Evolutionary conservation across 2,797 vertebrate genomes (phyloP), one percentile per base, ranked within the genome.

Genomic region (Liasis olivaceus): DNA sequence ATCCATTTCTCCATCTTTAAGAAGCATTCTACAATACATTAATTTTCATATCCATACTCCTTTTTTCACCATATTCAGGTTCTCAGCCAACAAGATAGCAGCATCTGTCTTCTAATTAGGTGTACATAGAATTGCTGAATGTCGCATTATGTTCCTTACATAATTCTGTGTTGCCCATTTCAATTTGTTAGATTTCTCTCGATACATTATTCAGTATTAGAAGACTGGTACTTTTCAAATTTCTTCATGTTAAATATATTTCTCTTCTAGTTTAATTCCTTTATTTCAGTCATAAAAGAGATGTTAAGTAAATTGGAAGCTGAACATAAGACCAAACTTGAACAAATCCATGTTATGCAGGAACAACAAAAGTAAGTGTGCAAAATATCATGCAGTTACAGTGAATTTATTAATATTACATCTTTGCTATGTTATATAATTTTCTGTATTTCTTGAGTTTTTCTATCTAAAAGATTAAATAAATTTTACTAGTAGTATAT

Each of bases 261-360:
- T 97, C 94, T 95, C 96, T 96, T 92, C 94, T 96, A 99, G 99
- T 99, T 99, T 97, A 99, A 99, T 97, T 99, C 99, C 77, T 99
- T 99, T 98, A 99, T 99, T 98, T 97, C 97, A 92, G 99, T 99
- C 92, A 99, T 99, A 97, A 99, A 98, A 96, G 99, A 99, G 89
- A 99, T 99, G 99, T 98, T 99, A 96, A 98, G 90, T 96, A 98
- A 98, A 95, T 98, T 99, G 98, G 99, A 99, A 97, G 93, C 97
- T 15, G 99, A 99, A 91, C 99, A 99, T 96, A 99, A 99, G 98
- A 99, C 99, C 92, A 99, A 99, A 96, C 97, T 99, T 97, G 99
- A 99, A 94, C 99, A 99, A 96, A 98, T 99, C 93, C 99, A 99
- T 92, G 88, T 98, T 95, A 99, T 99, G 99, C 99, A 99, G 97